phyloP scores from a whole-genome alignment of 2,113 vertebrate genomes.

The Thryonomys swinderianus region DNA sequence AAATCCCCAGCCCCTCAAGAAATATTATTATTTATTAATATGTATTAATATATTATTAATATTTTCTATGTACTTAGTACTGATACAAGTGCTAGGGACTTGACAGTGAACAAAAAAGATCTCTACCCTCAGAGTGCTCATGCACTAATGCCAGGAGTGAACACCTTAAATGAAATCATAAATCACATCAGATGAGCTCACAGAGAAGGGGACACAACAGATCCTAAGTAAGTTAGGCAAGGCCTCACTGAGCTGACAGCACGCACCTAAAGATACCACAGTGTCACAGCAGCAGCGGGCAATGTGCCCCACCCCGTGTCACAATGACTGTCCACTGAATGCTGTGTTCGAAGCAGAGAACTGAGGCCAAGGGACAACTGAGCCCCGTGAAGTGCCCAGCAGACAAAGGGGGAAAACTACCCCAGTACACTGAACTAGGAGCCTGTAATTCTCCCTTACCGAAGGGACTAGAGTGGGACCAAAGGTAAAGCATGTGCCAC shows the following conservation, averaged over 20 bases:
- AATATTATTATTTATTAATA: too few species aligned
- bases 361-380: not conserved
- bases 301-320: not conserved
- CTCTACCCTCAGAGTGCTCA: not conserved
- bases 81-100: rapidly evolving
- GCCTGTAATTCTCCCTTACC: not conserved
- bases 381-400: not conserved
- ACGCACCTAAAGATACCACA: not conserved
- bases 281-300: not conserved
- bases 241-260: not conserved
- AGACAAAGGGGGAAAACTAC: not conserved
- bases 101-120: not conserved
- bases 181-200: not conserved
- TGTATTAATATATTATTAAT: too few species aligned
- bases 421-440: rapidly evolving
- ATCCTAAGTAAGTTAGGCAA: not conserved
- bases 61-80: not conserved
- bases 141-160: rapidly evolving
- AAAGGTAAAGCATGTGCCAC: not conserved
- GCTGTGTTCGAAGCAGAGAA: not conserved
- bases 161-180: not conserved
- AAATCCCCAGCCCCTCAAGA: too few species aligned
- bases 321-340: rapidly evolving
- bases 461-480: not conserved
- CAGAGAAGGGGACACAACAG: not conserved